Percentiles rank a stretch among this genome's conserved stretches.
Conservation (phyloP, 2,113 vertebrate species). For the Phalacrocorax aristotelis region DNA sequence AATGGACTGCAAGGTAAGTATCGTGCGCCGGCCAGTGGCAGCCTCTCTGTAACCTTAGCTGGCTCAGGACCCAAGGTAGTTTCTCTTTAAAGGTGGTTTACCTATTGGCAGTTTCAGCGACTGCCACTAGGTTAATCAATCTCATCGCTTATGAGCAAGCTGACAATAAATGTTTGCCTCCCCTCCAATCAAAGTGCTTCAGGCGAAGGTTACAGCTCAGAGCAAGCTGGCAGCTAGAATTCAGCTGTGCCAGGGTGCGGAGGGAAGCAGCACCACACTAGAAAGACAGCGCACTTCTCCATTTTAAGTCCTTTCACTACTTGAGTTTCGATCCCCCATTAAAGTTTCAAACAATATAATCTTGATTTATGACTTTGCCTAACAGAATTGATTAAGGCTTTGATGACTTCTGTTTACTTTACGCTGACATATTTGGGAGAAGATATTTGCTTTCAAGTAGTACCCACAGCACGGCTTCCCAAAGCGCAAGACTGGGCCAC, state of each 20-base stretch:
- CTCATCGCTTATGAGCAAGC: not conserved
- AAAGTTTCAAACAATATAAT: not conserved
- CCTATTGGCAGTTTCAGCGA: not conserved
- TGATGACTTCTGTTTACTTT: not conserved
- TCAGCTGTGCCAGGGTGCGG: not conserved
- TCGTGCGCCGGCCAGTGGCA: not conserved
- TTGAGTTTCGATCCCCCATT: not conserved
- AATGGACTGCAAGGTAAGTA: conserved; percentile 97
- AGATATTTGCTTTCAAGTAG: not conserved
- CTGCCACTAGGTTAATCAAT: not conserved
- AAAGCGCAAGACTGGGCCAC: not conserved
- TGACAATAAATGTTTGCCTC: not conserved
- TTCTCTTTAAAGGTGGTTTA: not conserved
- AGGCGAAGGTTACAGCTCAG: not conserved
- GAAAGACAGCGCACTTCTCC: not conserved
- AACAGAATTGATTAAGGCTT: not conserved
- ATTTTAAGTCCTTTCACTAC: not conserved
- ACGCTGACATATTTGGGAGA: not conserved
- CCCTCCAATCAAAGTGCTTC: not conserved
- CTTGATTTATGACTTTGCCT: not conserved
- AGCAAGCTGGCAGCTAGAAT: not conserved
- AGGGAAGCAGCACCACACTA: not conserved
- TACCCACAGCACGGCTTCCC: not conserved
- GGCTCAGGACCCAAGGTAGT: not conserved
- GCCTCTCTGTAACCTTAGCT: not conserved